Conservation (phyloP, 2,113 vertebrate species). For the Ranitomeya imitator region DNA sequence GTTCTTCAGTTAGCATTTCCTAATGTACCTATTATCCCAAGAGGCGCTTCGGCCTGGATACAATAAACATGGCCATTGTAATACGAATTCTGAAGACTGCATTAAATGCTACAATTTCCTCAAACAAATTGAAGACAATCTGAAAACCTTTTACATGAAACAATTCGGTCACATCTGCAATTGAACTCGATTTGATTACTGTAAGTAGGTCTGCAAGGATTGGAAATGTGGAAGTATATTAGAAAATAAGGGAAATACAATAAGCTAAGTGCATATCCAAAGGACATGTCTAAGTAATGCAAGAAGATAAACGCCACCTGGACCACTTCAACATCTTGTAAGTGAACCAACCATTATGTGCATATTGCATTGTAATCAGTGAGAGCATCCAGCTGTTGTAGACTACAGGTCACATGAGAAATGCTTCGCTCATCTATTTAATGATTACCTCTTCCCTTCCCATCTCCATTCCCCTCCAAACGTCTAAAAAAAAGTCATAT, state of each 20-base stretch:
- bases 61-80: background rate
- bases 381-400: slow-evolving; percentile 1
- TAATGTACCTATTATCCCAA: background rate
- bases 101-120: background rate
- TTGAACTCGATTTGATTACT: background rate
- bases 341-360: background rate
- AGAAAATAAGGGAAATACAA: slow-evolving; percentile 4
- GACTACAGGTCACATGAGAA: slow-evolving; percentile 45
- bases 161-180: slow-evolving; percentile 23
- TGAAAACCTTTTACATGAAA: slow-evolving; percentile 3
- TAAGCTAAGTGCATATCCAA: slow-evolving; percentile 49
- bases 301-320: slow-evolving; percentile 16
- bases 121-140: background rate
- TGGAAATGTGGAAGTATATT: slow-evolving; percentile 29
- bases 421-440: slow-evolving; percentile 43
- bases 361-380: slow-evolving; percentile 35
- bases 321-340: slow-evolving; percentile 4
- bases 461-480: background rate
- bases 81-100: background rate
- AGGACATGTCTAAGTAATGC: slow-evolving; percentile 23
- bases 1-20: background rate
- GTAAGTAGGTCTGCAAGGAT: slow-evolving; percentile 1
- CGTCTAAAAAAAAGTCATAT: slow-evolving; percentile 45
- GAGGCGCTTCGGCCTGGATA: background rate
- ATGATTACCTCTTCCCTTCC: slow-evolving; percentile 21